phyloP scores from a whole-genome alignment of 1,140 invertebrate genomes.

The Mizuhopecten yessoensis region DNA sequence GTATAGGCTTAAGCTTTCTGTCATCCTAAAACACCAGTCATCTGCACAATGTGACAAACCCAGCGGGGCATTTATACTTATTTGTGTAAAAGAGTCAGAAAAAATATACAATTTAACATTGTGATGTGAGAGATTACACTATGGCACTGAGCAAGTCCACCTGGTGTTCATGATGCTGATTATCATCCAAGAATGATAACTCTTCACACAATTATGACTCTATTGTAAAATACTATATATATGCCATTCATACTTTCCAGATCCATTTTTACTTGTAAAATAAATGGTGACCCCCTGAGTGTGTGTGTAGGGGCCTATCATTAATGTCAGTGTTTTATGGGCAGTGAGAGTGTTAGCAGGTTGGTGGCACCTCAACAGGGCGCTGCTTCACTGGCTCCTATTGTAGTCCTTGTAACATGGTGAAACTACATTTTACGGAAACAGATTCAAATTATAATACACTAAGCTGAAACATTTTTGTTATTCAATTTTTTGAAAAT shows the following conservation, averaged over 20 bases:
- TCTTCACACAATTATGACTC: neutral
- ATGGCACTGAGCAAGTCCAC: conserved; percentile 14
- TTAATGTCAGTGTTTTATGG: neutral
- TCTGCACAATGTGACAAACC: conserved; percentile 28
- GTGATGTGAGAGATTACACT: neutral
- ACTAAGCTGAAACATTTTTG: too few species aligned
- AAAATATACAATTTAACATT: conserved; percentile 35
- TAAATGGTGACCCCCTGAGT: neutral
- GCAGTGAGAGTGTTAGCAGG: neutral
- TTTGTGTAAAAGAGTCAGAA: neutral
- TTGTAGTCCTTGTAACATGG: too few species aligned
- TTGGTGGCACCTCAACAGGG: neutral
- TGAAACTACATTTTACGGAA: too few species aligned
- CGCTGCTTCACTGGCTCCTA: neutral
- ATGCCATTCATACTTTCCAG: neutral
- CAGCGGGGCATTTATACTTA: neutral
- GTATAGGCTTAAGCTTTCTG: neutral
- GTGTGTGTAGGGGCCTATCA: neutral
- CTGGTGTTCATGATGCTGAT: neutral
- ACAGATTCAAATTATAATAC: too few species aligned
- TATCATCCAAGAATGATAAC: conserved; percentile 19
- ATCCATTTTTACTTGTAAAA: conserved; percentile 15
- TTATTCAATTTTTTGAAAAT: too few species aligned
- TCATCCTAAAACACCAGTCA: conserved; percentile 23
- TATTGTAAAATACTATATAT: neutral